These are phyloP conservation scores for Nemopilema nomurai DNA, from an alignment of 30 jellyfish, hydroid and myxozoan species.

Conservation along the genomic window DNA sequence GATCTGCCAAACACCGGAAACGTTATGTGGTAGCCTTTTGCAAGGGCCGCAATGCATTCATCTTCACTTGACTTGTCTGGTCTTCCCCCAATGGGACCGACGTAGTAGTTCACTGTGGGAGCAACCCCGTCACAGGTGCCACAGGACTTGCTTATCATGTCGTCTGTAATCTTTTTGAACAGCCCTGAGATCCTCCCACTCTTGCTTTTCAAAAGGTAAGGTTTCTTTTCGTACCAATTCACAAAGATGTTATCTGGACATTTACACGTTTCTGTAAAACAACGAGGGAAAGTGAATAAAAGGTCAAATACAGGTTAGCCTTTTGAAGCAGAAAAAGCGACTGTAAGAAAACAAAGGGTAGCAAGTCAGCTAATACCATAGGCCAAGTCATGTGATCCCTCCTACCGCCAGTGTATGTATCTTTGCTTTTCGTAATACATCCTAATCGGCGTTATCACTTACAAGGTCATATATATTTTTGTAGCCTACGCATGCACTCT, in stretches of 20 bases:
- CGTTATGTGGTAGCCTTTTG: slow-evolving; percentile 43
- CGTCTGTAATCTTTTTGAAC: slow-evolving; percentile 32
- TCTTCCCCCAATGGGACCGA: slow-evolving; percentile 49
- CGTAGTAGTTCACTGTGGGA: slow-evolving; percentile 28
- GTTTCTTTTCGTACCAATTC: slow-evolving; percentile 54
- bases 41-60: slow-evolving; percentile 11
- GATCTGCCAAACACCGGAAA: slow-evolving; percentile 72
- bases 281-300: not conserved
- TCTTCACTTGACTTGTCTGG: slow-evolving; percentile 54
- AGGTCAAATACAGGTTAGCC: too few relatives aligned
- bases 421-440: too few relatives aligned
- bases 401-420: too few relatives aligned
- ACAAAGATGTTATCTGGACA: slow-evolving; percentile 61
- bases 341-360: too few relatives aligned
- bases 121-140: slow-evolving; percentile 27
- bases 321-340: too few relatives aligned
- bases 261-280: slow-evolving; percentile 68
- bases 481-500: too few relatives aligned
- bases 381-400: too few relatives aligned
- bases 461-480: too few relatives aligned
- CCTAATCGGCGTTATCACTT: too few relatives aligned
- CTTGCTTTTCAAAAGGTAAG: slow-evolving; percentile 36
- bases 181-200: slow-evolving; percentile 40
- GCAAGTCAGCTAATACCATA: too few relatives aligned
- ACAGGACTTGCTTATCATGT: slow-evolving; percentile 49